These are phyloP conservation scores for Teleogryllus occipitalis DNA, from an alignment of 1,140 invertebrate genomes.

Conservation along the genomic window DNA sequence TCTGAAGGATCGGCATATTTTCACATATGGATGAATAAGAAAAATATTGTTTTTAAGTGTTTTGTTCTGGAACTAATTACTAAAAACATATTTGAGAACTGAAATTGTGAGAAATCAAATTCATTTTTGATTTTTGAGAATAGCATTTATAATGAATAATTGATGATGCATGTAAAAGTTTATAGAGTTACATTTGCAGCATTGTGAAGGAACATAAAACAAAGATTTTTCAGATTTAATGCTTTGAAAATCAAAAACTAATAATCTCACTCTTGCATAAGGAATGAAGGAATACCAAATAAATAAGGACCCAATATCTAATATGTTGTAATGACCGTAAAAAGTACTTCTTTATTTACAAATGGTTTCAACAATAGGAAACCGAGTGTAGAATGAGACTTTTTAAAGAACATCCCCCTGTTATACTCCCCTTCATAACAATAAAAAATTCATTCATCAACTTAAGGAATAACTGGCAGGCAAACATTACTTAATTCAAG, in stretches of 20 bases:
- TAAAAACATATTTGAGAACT: too few relatives aligned
- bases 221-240: too few relatives aligned
- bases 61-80: too few relatives aligned
- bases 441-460: not conserved
- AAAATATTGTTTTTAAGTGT: too few relatives aligned
- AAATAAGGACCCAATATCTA: not conserved
- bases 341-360: slow-evolving; percentile 21
- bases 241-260: too few relatives aligned
- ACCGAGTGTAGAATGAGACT: slow-evolving; percentile 10
- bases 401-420: slow-evolving; percentile 13
- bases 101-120: not conserved
- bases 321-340: slow-evolving; percentile 1
- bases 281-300: not conserved
- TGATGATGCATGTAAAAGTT: not conserved
- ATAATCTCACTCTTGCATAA: too few relatives aligned
- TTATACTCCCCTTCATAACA: not conserved
- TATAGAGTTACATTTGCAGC: too few relatives aligned
- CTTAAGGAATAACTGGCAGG: not conserved
- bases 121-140: not conserved
- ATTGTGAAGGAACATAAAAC: too few relatives aligned
- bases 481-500: not conserved
- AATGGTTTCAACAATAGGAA: slow-evolving; percentile 20
- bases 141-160: not conserved
- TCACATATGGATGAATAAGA: too few relatives aligned
- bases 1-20: too few relatives aligned